phyloP scores from a whole-genome alignment of 2,113 vertebrate genomes.

The Tiliqua scincoides region DNA sequence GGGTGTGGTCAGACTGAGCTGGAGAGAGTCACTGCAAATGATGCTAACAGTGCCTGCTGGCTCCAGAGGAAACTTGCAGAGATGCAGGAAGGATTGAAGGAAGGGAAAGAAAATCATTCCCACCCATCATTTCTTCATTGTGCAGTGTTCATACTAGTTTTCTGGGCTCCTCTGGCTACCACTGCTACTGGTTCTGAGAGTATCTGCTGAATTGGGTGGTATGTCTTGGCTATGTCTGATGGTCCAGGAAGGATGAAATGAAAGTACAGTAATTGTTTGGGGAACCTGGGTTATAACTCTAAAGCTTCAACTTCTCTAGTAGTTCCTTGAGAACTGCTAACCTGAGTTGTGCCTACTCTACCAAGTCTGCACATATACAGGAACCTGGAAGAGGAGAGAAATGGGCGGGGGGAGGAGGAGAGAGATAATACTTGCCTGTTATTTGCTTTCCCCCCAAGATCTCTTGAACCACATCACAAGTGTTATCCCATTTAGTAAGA shows the following conservation, averaged over 20 bases:
- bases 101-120: background rate
- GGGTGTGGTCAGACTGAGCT: background rate
- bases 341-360: no score
- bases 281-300: background rate
- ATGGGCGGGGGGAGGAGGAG: no score
- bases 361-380: no score
- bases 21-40: no score
- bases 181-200: no score
- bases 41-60: background rate
- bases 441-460: no score
- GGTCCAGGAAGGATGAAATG: background rate
- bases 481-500: background rate
- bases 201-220: no score
- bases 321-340: background rate
- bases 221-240: background rate
- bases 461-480: no score
- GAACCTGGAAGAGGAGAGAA: no score
- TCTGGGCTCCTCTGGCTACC: background rate
- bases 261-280: background rate
- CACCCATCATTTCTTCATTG: background rate
- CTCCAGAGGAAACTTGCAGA: background rate
- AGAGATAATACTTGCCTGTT: no score
- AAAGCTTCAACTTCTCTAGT: background rate
- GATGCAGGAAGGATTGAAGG: background rate
- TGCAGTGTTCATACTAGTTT: background rate